Evolutionary conservation across 2,113 vertebrate genomes (phyloP).

Genomic region (Pristiophorus japonicus): DNA sequence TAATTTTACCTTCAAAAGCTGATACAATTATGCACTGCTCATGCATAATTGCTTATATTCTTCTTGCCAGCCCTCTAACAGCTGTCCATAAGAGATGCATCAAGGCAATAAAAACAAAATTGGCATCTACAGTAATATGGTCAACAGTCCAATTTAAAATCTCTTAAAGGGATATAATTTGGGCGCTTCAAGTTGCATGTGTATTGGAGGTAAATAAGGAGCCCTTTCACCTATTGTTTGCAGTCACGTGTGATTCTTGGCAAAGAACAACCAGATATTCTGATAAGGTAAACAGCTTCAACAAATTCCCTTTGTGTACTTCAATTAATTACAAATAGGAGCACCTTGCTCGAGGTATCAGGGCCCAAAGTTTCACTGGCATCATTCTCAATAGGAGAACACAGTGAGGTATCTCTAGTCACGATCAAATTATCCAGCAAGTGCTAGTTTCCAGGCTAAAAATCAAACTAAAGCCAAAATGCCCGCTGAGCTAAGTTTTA

Average conservation of each 20-base stretch:
- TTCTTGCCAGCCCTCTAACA: background rate
- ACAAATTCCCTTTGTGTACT: too few relatives aligned
- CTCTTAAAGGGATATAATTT: background rate
- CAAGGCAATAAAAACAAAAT: background rate
- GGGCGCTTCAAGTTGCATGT: background rate
- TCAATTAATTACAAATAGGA: background rate
- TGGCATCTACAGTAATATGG: conserved; percentile 18
- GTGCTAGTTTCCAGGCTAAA: background rate
- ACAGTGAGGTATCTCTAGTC: background rate
- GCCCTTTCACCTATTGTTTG: too few relatives aligned
- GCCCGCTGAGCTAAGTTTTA: background rate
- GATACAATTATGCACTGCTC: background rate
- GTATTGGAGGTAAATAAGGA: too few relatives aligned
- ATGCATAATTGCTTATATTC: background rate
- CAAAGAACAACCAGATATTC: background rate
- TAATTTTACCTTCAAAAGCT: background rate
- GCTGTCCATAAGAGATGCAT: background rate
- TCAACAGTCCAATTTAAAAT: background rate
- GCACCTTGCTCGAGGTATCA: conserved; percentile 16
- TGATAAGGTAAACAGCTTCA: background rate
- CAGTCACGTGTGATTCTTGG: background rate
- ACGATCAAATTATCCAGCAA: background rate
- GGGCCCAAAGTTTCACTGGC: background rate
- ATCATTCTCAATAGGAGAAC: background rate
- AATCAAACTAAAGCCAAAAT: background rate